phyloP scores from a whole-genome alignment of 1,140 invertebrate species.

The Globodera rostochiensis region DNA sequence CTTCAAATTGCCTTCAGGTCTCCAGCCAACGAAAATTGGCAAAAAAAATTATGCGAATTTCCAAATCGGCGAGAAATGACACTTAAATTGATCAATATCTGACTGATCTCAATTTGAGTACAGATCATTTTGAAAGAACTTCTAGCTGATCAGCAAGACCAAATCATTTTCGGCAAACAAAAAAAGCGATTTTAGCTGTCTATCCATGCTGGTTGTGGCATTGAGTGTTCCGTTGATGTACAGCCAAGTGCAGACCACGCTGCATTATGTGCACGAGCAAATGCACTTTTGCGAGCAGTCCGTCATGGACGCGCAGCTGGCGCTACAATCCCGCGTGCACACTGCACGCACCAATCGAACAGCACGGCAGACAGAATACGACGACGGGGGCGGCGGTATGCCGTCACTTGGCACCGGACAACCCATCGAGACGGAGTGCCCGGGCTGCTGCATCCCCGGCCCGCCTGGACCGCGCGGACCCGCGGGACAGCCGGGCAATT shows the following conservation, averaged over 20 bases:
- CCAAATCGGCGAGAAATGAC: too few species aligned
- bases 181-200: conserved; percentile 45
- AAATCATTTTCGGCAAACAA: too few species aligned
- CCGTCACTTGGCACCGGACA: conserved; percentile 45
- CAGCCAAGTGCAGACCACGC: conserved; percentile 62
- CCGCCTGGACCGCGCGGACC: conserved; percentile 56
- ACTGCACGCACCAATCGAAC: not conserved
- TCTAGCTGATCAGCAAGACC: too few species aligned
- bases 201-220: conserved; percentile 60
- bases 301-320: conserved; percentile 10
- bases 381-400: not conserved
- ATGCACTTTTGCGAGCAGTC: conserved; percentile 61
- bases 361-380: conserved; percentile 2
- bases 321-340: conserved; percentile 4
- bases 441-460: conserved; percentile 62
- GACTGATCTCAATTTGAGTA: too few species aligned
- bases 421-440: conserved; percentile 61
- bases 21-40: too few species aligned
- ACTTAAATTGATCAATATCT: too few species aligned
- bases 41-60: too few species aligned
- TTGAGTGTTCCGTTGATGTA: conserved; percentile 62
- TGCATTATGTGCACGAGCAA: conserved; percentile 62
- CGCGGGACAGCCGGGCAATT: conserved; percentile 46
- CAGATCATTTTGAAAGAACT: too few species aligned
- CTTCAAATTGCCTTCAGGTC: conserved; percentile 62